Conservation (phyloP, 2,113 vertebrate genomes). For the Crotalus viridis region DNA sequence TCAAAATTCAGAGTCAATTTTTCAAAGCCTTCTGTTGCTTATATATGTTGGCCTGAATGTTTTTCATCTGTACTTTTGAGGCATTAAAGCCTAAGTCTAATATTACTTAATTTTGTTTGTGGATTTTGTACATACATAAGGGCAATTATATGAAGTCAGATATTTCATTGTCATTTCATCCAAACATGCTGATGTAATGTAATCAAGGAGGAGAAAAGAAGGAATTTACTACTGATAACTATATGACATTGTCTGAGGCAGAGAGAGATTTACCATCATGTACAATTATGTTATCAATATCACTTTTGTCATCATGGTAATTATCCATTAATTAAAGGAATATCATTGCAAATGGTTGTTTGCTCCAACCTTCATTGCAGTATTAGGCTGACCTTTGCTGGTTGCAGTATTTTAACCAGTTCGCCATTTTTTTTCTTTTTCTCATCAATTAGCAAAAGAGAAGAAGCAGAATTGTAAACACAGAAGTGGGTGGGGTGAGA, state of each 20-base stretch:
- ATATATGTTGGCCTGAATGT: background rate
- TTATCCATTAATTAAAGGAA: background rate
- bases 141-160: background rate
- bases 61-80: background rate
- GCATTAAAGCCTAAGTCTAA: background rate
- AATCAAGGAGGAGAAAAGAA: background rate
- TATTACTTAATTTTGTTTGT: background rate
- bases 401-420: constrained; percentile 3
- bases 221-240: background rate
- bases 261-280: background rate
- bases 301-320: background rate
- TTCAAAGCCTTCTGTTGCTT: background rate
- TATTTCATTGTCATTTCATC: background rate
- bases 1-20: background rate
- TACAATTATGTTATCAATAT: constrained; percentile 19
- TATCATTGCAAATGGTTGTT: background rate
- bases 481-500: constrained; percentile 22
- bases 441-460: constrained; percentile 29
- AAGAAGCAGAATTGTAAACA: constrained; percentile 42
- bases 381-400: constrained; percentile 21
- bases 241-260: background rate
- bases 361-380: background rate
- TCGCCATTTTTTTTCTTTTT: constrained; percentile 8
- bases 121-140: background rate
- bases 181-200: background rate